Conservation (phyloP, 2,113 vertebrate genomes). For the Reinhardtius hippoglossoides region DNA sequence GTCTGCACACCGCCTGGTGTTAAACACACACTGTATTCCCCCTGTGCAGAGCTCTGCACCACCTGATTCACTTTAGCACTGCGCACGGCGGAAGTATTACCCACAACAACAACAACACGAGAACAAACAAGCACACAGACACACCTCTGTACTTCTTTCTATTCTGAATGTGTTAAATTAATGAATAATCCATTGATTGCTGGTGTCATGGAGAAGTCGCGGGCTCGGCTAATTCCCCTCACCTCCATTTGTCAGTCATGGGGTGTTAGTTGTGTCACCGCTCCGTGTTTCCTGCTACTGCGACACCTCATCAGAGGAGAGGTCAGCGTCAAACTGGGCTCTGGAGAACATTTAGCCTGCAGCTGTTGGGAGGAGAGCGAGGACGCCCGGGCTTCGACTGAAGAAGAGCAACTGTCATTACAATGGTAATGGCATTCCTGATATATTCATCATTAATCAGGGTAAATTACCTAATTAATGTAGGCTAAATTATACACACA, state of each 20-base stretch:
- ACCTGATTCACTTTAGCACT: not conserved
- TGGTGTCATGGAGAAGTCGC: constrained; percentile 29
- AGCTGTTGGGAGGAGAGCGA: constrained; percentile 49
- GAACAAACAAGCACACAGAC: not conserved
- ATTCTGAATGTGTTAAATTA: constrained; percentile 35
- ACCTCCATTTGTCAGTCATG: constrained; percentile 61
- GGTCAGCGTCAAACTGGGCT: constrained; percentile 55
- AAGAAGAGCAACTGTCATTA: not conserved
- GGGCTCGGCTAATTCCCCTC: constrained; percentile 42
- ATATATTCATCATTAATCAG: not conserved
- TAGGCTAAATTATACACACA: not conserved
- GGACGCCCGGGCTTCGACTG: constrained; percentile 29
- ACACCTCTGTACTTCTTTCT: constrained; percentile 16
- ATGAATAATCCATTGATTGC: constrained; percentile 48
- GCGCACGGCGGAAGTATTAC: not conserved
- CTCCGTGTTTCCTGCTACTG: constrained; percentile 46
- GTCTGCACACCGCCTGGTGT: constrained; percentile 8
- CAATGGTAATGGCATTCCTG: not conserved
- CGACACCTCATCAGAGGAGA: constrained; percentile 53
- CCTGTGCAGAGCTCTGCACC: constrained; percentile 14
- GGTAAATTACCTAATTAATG: not conserved
- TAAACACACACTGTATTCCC: constrained; percentile 15
- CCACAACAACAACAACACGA: constrained; percentile 5
- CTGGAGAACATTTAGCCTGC: constrained; percentile 46
- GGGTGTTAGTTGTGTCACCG: constrained; percentile 62